phyloP scores from a whole-genome alignment of 2,797 vertebrate genomes.

The Chiloscyllium punctatum region DNA sequence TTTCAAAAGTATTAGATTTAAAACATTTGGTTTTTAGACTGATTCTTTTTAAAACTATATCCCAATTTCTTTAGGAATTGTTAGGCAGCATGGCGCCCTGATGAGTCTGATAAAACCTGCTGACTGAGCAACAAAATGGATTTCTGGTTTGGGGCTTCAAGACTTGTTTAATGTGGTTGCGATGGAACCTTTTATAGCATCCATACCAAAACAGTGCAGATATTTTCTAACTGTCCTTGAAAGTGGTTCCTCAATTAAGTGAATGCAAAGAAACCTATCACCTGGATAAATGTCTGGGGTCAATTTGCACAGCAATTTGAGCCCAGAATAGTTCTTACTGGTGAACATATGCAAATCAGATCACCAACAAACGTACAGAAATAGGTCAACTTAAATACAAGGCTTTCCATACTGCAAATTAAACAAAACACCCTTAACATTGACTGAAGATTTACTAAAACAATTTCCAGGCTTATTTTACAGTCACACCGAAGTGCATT shows the following conservation, averaged over 20 bases:
- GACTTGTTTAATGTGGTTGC: not conserved
- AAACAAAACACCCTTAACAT: not conserved
- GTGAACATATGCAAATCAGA: not conserved
- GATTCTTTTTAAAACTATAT: not conserved
- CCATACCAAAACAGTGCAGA: not conserved
- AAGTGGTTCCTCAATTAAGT: not conserved
- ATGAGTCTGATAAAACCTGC: not conserved
- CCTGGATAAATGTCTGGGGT: not conserved
- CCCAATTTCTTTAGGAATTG: not conserved
- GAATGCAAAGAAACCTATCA: too few relatives aligned
- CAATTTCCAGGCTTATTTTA: not conserved
- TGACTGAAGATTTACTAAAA: not conserved
- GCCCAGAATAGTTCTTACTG: not conserved
- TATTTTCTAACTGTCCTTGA: not conserved
- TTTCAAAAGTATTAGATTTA: too few relatives aligned
- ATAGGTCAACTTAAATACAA: too few relatives aligned
- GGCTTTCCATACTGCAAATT: not conserved
- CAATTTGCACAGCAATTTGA: not conserved
- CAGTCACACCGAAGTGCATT: not conserved
- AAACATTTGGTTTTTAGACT: too few relatives aligned
- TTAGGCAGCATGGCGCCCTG: not conserved
- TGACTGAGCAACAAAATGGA: not conserved
- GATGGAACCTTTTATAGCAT: not conserved
- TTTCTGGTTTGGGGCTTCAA: not conserved
- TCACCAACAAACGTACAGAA: not conserved